Evolutionary conservation across 2,113 vertebrate genomes (phyloP).

Genomic region (Malaclemys terrapin): DNA sequence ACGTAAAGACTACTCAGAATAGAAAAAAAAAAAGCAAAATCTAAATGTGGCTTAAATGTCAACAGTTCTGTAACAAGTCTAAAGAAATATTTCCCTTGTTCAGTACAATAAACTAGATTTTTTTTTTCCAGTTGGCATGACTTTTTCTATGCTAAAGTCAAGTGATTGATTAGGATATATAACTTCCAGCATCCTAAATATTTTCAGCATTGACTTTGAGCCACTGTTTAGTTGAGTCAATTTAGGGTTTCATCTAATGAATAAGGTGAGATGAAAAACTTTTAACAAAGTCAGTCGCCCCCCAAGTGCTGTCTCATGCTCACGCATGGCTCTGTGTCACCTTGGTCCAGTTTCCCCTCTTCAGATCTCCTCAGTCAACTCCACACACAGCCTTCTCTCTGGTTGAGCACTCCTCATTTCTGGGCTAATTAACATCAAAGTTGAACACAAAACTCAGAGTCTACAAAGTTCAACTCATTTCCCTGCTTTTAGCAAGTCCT

Average conservation of each 20-base stretch:
- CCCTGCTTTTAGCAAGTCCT: neutral
- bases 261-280: neutral
- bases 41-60: constrained; percentile 7
- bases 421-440: neutral
- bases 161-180: neutral
- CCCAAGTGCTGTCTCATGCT: neutral
- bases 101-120: neutral
- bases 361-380: neutral
- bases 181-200: neutral
- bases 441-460: neutral
- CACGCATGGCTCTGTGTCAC: neutral
- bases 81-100: neutral
- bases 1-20: constrained; percentile 10
- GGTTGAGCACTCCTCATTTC: neutral
- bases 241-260: neutral
- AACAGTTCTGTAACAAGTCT: neutral
- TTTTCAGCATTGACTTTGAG: neutral
- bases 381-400: neutral
- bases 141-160: neutral
- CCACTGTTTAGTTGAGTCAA: neutral
- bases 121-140: neutral
- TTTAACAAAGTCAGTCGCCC: neutral
- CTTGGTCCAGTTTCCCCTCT: neutral
- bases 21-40: constrained; percentile 31
- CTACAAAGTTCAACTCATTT: neutral